These are phyloP conservation scores for Sterrhoptilus dennistouni DNA, from an alignment of 2,113 vertebrate species.

Conservation along the genomic window DNA sequence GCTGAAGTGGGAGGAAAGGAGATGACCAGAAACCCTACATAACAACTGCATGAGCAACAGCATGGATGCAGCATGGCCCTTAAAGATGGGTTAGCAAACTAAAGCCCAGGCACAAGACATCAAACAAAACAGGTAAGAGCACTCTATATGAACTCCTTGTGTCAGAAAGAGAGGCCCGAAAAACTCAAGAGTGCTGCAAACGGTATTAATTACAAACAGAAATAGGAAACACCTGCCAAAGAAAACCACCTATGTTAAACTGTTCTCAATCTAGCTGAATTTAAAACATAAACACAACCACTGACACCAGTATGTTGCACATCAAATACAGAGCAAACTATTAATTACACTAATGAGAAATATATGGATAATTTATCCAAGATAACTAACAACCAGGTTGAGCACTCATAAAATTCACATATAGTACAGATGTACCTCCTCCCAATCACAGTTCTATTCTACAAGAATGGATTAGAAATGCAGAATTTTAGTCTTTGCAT, in stretches of 20 bases:
- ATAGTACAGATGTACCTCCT: not conserved
- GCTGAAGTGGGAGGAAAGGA: not conserved
- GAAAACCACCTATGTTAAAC: not conserved
- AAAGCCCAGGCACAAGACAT: not conserved
- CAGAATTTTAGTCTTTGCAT: not conserved
- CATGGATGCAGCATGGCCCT: rapidly evolving
- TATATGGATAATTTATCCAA: not conserved
- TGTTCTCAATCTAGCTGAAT: not conserved
- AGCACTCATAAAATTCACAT: not conserved
- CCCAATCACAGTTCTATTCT: not conserved
- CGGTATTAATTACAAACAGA: not conserved
- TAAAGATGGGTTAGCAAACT: not conserved
- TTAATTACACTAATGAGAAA: not conserved
- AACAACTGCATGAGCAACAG: not conserved
- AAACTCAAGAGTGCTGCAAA: not conserved
- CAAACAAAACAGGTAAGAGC: not conserved
- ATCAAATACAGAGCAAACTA: not conserved
- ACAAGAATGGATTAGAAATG: not conserved
- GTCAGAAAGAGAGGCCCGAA: not conserved
- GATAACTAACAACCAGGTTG: not conserved
- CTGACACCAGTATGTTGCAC: not conserved
- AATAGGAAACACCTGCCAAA: slow-evolving; percentile 4
- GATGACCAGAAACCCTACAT: not conserved
- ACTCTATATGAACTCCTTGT: not conserved
- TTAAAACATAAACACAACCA: not conserved